Conservation (phyloP, 1,140 invertebrate genomes). For the Megathymus violae region DNA sequence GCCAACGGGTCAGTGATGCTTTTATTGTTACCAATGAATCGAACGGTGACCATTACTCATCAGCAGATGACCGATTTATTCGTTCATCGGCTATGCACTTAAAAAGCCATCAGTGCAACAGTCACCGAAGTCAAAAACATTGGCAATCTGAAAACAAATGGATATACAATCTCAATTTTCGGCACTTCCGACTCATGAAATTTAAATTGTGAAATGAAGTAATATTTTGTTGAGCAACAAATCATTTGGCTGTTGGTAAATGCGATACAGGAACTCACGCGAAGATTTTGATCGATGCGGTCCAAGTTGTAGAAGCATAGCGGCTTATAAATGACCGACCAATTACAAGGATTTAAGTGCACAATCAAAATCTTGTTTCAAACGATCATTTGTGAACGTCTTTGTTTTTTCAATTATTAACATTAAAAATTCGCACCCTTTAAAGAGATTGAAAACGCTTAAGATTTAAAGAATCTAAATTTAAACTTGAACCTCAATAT, state of each 20-base stretch:
- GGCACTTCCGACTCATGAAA: slow-evolving; percentile 26
- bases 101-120: not conserved
- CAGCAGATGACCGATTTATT: too few relatives aligned
- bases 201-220: slow-evolving; percentile 38
- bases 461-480: too few relatives aligned
- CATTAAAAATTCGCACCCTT: too few relatives aligned
- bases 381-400: too few relatives aligned
- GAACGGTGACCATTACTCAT: too few relatives aligned
- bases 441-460: too few relatives aligned
- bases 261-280: slow-evolving; percentile 35
- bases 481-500: slow-evolving; percentile 16
- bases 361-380: too few relatives aligned
- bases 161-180: slow-evolving; percentile 30
- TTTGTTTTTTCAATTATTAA: too few relatives aligned
- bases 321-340: not conserved
- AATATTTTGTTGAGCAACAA: slow-evolving; percentile 41
- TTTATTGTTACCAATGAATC: too few relatives aligned
- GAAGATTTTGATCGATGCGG: slow-evolving; percentile 17
- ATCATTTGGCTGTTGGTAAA: slow-evolving; percentile 41
- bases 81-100: too few relatives aligned
- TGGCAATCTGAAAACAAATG: slow-evolving; percentile 22
- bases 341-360: too few relatives aligned
- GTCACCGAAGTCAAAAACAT: not conserved
- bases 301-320: not conserved
- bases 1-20: too few relatives aligned